Evolutionary conservation across 2,888 invertebrate species (phyloP).

Genomic region (Ennomos quercinarius): DNA sequence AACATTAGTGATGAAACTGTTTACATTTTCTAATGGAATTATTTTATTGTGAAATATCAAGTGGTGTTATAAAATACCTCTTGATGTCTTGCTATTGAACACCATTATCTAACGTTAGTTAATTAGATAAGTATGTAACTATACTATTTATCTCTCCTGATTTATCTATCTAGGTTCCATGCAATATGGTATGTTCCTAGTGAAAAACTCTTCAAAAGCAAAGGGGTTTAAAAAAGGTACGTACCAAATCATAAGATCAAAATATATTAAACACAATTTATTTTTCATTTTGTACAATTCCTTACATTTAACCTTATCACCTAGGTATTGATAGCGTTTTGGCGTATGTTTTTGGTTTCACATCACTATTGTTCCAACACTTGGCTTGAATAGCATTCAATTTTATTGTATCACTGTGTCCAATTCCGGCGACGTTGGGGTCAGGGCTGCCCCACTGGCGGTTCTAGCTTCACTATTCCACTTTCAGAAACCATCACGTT

Average conservation of each 20-base stretch:
- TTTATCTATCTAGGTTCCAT: not conserved
- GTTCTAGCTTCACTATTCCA: constrained; percentile 48
- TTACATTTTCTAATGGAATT: constrained; percentile 23
- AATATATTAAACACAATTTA: constrained; percentile 41
- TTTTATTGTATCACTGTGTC: constrained; percentile 42
- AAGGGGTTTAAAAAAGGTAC: constrained; percentile 24
- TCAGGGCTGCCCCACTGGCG: constrained; percentile 46
- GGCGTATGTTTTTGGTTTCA: constrained; percentile 56
- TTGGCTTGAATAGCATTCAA: constrained; percentile 30
- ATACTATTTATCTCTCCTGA: not conserved
- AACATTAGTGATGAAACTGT: constrained; percentile 13
- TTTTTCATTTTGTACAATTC: constrained; percentile 37
- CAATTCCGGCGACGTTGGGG: constrained; percentile 40
- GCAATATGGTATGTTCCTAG: not conserved
- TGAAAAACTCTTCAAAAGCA: not conserved
- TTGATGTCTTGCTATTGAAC: too few species aligned
- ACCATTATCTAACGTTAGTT: too few species aligned
- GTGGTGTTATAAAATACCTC: not conserved
- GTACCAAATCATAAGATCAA: constrained; percentile 35
- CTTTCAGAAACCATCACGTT: constrained; percentile 46
- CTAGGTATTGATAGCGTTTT: constrained; percentile 57
- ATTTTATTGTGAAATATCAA: constrained; percentile 1
- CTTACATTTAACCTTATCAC: constrained; percentile 54
- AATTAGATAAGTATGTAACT: too few species aligned
- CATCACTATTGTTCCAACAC: constrained; percentile 56